Conservation (phyloP, 2,797 vertebrate genomes). For the Lerista edwardsae region DNA sequence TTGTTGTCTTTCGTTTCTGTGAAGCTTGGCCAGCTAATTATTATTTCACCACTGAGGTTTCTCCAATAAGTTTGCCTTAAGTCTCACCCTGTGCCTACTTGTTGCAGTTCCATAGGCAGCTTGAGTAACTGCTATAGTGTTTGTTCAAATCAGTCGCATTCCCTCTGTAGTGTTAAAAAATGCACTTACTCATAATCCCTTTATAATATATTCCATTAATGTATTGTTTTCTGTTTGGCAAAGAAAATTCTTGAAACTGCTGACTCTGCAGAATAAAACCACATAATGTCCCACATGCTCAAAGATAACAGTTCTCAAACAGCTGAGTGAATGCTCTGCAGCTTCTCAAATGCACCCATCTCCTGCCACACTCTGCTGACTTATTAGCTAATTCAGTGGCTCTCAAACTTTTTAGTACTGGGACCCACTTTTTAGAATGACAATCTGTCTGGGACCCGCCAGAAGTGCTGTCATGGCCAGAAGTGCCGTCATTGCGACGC, state of each 20-base stretch:
- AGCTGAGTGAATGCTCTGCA: fast-evolving
- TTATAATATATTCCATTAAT: slow-evolving; percentile 64
- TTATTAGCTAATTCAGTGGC: slow-evolving; percentile 21
- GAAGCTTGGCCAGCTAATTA: slow-evolving; percentile 16
- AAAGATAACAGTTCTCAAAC: neutral
- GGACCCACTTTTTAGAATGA: no score
- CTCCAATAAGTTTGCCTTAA: neutral
- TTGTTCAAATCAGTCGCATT: neutral
- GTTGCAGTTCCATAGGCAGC: neutral
- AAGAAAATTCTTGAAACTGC: slow-evolving; percentile 38
- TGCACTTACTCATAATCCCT: slow-evolving; percentile 36
- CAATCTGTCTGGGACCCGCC: no score
- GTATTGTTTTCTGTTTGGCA: slow-evolving; percentile 41
- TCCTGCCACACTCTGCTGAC: slow-evolving; percentile 31
- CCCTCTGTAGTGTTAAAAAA: slow-evolving; percentile 25
- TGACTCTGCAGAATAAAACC: slow-evolving; percentile 35
- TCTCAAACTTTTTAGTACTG: no score
- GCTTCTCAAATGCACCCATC: slow-evolving; percentile 11
- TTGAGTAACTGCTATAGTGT: slow-evolving; percentile 12
- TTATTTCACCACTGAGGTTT: neutral
- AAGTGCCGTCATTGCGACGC: no score
- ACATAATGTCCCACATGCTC: slow-evolving; percentile 22
- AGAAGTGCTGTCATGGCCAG: no score
- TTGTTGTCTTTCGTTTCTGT: slow-evolving; percentile 2
- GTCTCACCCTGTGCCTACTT: slow-evolving; percentile 31